These are phyloP conservation scores for Plectrocnemia conspersa DNA, from an alignment of 1,140 invertebrate species.

Conservation along the genomic window DNA sequence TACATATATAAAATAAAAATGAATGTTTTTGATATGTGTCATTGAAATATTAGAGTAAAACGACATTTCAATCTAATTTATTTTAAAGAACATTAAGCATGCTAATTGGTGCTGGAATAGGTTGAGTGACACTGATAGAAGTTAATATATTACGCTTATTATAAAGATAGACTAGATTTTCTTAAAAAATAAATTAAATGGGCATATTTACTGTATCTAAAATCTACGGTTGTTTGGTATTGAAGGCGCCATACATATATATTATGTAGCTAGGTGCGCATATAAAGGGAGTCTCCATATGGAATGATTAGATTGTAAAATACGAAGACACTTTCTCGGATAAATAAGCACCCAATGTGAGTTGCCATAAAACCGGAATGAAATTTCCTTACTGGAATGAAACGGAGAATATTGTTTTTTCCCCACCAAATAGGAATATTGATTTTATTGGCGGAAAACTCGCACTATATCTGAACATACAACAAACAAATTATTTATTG, in stretches of 20 bases:
- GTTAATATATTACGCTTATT: too few relatives aligned
- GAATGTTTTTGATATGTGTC: too few relatives aligned
- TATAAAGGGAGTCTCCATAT: conserved; percentile 35
- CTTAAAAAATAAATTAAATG: conserved; percentile 8
- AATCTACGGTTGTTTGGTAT: too few relatives aligned
- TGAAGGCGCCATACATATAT: too few relatives aligned
- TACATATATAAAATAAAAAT: too few relatives aligned
- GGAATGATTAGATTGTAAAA: conserved; percentile 37
- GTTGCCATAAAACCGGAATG: conserved; percentile 32
- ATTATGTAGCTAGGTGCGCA: conserved; percentile 15
- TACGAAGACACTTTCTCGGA: conserved; percentile 35
- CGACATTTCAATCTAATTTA: too few relatives aligned
- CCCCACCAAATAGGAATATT: conserved; percentile 21
- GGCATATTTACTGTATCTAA: conserved; percentile 7
- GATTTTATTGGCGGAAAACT: conserved; percentile 21
- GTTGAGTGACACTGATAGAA: too few relatives aligned
- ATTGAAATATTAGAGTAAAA: too few relatives aligned
- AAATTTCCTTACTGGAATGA: conserved; percentile 28
- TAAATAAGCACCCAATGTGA: conserved; percentile 35
- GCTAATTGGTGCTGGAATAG: too few relatives aligned
- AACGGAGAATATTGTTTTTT: conserved; percentile 32
- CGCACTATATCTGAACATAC: background rate
- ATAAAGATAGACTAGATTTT: conserved; percentile 3
- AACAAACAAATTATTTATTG: background rate
- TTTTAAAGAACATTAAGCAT: too few relatives aligned